Evolutionary conservation across 2,888 invertebrate species (phyloP), one percentile per base, ranked within the genome.

Genomic region (Pteria penguin): DNA sequence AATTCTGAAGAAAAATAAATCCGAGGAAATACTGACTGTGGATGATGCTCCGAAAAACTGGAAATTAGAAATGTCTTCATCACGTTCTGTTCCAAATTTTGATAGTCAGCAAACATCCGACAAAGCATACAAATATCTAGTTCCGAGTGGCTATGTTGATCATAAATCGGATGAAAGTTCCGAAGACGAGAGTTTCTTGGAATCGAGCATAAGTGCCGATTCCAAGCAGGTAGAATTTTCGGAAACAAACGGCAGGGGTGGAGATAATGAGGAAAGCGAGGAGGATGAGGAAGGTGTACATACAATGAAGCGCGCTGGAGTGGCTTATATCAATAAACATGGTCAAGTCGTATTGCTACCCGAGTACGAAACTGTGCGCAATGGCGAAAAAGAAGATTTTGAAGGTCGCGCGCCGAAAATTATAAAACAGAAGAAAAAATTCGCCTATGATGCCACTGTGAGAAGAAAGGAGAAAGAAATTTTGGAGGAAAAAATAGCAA

Each of bases 341-440:
- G 86, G 86, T 26, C 82, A 88, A 68, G 80, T 87, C 27, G 82
- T 87, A 14, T 68, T 87, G 5, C 29, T 86, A 31, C 86, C 86
- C 2, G 85, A 86, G 24, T 79, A 80, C 45, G 77, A 84, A n/a
- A 74, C 71, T 55, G 8, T 18, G 8, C 76, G 71, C 4, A 61
- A 33, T 27, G 52, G 63, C 26, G 69, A 78, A n/a, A 61, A 74
- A 8, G 29, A 65, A 1, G 72, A 72, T 3, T 77, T 68, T 36
- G 78, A 77, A 54, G 79, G 75, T 0, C 52, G 72, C 5, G 82
- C 83, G 4, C 82, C 82, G 14, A 87, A 83, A 77, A 65, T 79
- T 5, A 80, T 75, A n/a, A 83, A 83, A 58, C 84, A 85, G 76
- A 84, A 85, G 71, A 85, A 83, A 73, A 87, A 87, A 62, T 79